Conservation (phyloP, 1,140 invertebrate species). For the Atta texana region DNA sequence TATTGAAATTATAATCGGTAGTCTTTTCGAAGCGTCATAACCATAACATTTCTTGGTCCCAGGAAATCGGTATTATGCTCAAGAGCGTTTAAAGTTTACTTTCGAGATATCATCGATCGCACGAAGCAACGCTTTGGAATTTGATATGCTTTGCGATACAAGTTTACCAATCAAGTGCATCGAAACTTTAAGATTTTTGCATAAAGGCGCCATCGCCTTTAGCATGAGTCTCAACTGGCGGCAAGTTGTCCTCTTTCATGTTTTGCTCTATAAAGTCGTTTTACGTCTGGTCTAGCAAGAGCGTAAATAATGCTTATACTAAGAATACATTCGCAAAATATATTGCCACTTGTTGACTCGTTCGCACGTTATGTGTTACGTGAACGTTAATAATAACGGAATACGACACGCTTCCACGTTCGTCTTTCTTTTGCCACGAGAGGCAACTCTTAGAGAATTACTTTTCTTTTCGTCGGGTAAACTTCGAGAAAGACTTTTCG, state of each 20-base stretch:
- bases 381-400: slow-evolving; percentile 48
- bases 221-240: neutral
- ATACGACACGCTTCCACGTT: slow-evolving; percentile 11
- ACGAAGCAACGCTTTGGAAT: slow-evolving; percentile 7
- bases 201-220: slow-evolving; percentile 34
- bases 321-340: slow-evolving; percentile 41
- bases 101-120: slow-evolving; percentile 37
- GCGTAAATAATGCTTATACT: slow-evolving; percentile 51
- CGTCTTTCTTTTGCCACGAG: slow-evolving; percentile 1
- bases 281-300: neutral
- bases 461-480: neutral
- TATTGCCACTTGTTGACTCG: slow-evolving; percentile 60
- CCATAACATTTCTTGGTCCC: neutral
- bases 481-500: slow-evolving; percentile 26
- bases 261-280: neutral
- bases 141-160: slow-evolving; percentile 13
- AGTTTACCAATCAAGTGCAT: slow-evolving; percentile 9
- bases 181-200: slow-evolving; percentile 15
- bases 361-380: neutral
- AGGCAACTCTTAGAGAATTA: neutral
- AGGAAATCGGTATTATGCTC: neutral
- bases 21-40: neutral
- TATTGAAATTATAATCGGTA: slow-evolving; percentile 31
- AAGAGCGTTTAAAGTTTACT: slow-evolving; percentile 31
- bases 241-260: neutral